Conservation (phyloP, 2,797 vertebrate genomes). For the Pagetopsis macropterus region DNA sequence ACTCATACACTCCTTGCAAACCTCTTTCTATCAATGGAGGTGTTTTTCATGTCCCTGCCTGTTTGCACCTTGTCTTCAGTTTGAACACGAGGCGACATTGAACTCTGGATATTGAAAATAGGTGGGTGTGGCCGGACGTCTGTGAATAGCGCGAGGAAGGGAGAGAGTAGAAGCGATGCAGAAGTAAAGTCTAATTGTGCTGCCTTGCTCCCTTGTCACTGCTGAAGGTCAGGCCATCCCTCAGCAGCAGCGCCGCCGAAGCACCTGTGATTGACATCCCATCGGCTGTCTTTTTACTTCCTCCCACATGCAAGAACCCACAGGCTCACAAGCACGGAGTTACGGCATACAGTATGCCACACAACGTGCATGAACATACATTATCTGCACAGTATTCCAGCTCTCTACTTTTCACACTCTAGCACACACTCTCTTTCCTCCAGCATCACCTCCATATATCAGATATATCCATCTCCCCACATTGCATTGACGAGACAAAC, state of each 20-base stretch:
- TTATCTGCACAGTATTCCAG: neutral
- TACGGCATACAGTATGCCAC: neutral
- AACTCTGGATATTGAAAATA: constrained; percentile 5
- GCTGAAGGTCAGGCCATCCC: constrained; percentile 73
- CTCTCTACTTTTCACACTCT: neutral
- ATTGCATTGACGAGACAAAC: constrained; percentile 14
- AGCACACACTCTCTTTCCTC: neutral
- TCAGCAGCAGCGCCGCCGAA: constrained; percentile 38
- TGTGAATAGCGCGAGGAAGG: constrained; percentile 4
- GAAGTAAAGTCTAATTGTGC: constrained; percentile 54
- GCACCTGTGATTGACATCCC: constrained; percentile 63
- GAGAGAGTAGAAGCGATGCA: neutral
- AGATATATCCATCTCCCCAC: constrained; percentile 1
- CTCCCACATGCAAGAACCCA: constrained; percentile 10
- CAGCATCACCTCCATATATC: constrained; percentile 18
- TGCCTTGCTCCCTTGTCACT: constrained; percentile 45
- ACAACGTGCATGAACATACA: constrained; percentile 3
- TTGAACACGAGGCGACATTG: constrained; percentile 27
- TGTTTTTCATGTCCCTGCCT: neutral
- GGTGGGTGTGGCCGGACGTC: constrained; percentile 23
- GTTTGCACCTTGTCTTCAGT: neutral
- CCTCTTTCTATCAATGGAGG: neutral
- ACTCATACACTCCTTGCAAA: neutral
- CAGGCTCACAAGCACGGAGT: neutral
- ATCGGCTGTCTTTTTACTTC: constrained; percentile 53